Evolutionary conservation across 2,797 vertebrate species (phyloP).

Genomic region (Chelmon rostratus): DNA sequence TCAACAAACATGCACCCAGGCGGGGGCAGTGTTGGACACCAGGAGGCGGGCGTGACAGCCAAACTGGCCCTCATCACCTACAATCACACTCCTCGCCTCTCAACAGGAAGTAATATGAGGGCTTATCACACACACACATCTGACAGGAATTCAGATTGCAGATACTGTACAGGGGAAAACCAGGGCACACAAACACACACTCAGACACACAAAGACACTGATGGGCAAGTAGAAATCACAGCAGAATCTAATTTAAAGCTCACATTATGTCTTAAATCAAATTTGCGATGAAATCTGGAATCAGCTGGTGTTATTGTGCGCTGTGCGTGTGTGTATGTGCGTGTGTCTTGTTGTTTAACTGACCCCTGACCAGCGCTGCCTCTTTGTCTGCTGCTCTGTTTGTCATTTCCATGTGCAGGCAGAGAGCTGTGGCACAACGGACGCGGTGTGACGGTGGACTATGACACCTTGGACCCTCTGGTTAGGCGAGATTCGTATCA

Average conservation of each 20-base stretch:
- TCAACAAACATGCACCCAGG: conserved; percentile 41
- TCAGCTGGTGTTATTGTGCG: conserved; percentile 22
- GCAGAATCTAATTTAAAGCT: conserved; percentile 1
- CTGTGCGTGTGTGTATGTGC: conserved; percentile 23
- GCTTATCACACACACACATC: conserved; percentile 74
- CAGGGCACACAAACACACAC: not conserved
- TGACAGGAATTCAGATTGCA: conserved; percentile 72
- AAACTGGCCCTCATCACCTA: conserved; percentile 12
- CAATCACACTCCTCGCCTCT: conserved; percentile 47
- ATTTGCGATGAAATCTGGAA: conserved; percentile 6
- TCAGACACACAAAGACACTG: conserved; percentile 9
- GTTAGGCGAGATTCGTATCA: conserved; percentile 91
- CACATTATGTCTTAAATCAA: conserved; percentile 1
- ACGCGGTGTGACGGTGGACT: conserved; percentile 86
- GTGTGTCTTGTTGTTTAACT: conserved; percentile 45
- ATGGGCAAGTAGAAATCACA: not conserved
- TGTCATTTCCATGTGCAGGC: conserved; percentile 74
- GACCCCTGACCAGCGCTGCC: conserved; percentile 50
- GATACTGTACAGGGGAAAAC: conserved; percentile 45
- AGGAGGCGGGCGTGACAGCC: not conserved
- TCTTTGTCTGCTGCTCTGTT: conserved; percentile 41
- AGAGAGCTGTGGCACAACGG: conserved; percentile 86
- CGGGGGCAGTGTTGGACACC: conserved; percentile 67
- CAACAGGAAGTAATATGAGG: conserved; percentile 76
- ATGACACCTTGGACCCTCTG: conserved; percentile 89